A percentile compares a stretch with the other conserved stretches of the same genome.
phyloP scores from a whole-genome alignment of 1,140 invertebrate genomes.

The Penaeus japonicus region DNA sequence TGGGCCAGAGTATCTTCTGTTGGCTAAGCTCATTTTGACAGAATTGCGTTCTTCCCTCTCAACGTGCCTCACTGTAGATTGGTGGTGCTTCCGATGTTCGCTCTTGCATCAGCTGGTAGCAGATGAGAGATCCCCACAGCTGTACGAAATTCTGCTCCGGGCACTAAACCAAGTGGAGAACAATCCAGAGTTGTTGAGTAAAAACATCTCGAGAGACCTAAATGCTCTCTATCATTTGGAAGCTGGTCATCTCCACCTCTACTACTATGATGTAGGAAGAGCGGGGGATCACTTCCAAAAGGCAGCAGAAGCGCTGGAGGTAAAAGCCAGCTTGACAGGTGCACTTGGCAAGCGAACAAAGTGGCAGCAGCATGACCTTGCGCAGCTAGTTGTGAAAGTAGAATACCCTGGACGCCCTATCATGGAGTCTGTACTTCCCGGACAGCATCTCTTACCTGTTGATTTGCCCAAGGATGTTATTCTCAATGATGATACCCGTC shows the following conservation, averaged over 20 bases:
- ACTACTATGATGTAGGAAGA: slow-evolving; percentile 76
- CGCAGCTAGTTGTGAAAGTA: slow-evolving; percentile 81
- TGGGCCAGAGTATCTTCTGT: slow-evolving; percentile 44
- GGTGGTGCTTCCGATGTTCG: slow-evolving; percentile 65
- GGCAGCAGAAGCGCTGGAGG: slow-evolving; percentile 70
- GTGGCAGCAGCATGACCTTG: slow-evolving; percentile 80
- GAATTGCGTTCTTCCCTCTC: slow-evolving; percentile 62
- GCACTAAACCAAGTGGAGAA: slow-evolving; percentile 53
- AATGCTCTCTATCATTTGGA: slow-evolving; percentile 76
- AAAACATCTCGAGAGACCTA: slow-evolving; percentile 56
- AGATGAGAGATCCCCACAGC: slow-evolving; percentile 58
- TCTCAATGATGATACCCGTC: slow-evolving; percentile 83
- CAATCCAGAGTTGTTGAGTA: slow-evolving; percentile 39
- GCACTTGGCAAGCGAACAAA: slow-evolving; percentile 87
- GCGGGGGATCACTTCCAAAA: slow-evolving; percentile 74
- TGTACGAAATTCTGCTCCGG: slow-evolving; percentile 51
- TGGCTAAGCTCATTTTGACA: slow-evolving; percentile 59
- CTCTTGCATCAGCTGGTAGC: slow-evolving; percentile 56
- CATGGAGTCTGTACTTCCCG: slow-evolving; percentile 63
- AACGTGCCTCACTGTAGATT: slow-evolving; percentile 61
- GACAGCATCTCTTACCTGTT: slow-evolving; percentile 63
- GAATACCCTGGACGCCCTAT: slow-evolving; percentile 64
- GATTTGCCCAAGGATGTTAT: slow-evolving; percentile 68
- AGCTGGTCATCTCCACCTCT: slow-evolving; percentile 76
- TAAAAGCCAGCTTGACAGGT: slow-evolving; percentile 76